Evolutionary conservation across 2,113 vertebrate genomes (phyloP).

Genomic region (Macroglossus sobrinus): DNA sequence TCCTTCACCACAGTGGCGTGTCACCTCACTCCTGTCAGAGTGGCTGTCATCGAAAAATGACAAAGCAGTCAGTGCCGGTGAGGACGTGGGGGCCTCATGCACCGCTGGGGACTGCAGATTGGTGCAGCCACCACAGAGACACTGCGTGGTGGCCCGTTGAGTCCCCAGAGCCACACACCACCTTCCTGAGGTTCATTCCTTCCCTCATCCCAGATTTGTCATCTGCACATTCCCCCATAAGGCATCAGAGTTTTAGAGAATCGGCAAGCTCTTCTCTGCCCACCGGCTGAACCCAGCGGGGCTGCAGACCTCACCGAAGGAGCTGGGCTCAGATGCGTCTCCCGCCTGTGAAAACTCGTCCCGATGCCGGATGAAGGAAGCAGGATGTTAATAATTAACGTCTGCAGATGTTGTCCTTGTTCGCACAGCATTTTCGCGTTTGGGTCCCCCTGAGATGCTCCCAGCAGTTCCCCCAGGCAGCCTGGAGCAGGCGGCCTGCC

Average conservation of each 20-base stretch:
- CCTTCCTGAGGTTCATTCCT: not conserved
- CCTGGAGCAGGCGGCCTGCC: not conserved
- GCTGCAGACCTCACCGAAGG: not conserved
- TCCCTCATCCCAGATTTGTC: not conserved
- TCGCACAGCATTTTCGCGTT: not conserved
- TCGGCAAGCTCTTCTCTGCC: not conserved
- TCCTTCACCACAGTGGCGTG: too few species aligned
- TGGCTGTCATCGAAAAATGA: too few species aligned
- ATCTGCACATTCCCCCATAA: not conserved
- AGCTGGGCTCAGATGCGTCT: not conserved
- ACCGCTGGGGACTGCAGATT: too few species aligned
- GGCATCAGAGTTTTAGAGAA: constrained; percentile 4
- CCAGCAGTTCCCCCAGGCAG: not conserved
- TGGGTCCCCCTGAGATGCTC: not conserved
- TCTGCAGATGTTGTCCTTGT: not conserved
- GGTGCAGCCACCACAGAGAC: not conserved
- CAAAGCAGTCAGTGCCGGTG: too few species aligned
- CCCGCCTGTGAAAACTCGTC: not conserved
- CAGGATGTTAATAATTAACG: not conserved
- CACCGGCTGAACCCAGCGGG: not conserved
- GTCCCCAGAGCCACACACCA: rapidly evolving
- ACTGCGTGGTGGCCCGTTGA: too few species aligned
- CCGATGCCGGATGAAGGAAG: not conserved
- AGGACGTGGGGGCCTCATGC: too few species aligned
- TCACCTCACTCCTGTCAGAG: too few species aligned